Conservation (phyloP, 2,113 vertebrate genomes). For the Ageneiosus marmoratus region DNA sequence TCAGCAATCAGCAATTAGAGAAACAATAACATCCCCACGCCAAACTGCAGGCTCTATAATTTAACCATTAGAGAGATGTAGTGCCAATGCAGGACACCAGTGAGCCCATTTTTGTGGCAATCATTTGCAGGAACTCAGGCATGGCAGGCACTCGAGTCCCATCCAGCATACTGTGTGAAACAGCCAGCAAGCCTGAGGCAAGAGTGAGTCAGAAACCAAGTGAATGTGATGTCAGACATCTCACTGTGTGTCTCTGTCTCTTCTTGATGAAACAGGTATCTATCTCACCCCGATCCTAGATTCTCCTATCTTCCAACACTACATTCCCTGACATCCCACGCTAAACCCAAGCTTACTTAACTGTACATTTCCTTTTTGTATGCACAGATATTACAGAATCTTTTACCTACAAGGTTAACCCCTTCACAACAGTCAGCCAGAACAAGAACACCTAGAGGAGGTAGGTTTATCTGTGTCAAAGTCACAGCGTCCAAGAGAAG, state of each 20-base stretch:
- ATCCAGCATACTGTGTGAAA: neutral
- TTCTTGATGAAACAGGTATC: neutral
- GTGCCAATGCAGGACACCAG: slow-evolving; percentile 1
- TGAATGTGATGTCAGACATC: neutral
- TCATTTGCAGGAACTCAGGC: slow-evolving; percentile 1
- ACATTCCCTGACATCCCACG: neutral
- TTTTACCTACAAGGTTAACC: neutral
- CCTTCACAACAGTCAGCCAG: neutral
- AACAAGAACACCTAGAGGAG: neutral
- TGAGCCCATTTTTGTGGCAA: neutral
- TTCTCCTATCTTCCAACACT: neutral
- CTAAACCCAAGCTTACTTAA: neutral
- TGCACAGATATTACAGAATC: neutral
- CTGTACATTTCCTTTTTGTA: neutral
- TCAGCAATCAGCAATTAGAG: neutral
- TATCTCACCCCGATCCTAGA: neutral
- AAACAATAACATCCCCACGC: neutral
- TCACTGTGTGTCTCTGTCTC: neutral
- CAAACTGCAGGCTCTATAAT: slow-evolving; percentile 9
- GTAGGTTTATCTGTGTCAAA: neutral
- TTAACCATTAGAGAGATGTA: slow-evolving; percentile 19
- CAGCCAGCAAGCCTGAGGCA: neutral
- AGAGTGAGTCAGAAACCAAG: neutral
- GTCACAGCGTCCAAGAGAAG: neutral
- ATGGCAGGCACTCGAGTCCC: neutral